Evolutionary conservation across 2,797 vertebrate genomes (phyloP).

Genomic region (Geotrypetes seraphini): DNA sequence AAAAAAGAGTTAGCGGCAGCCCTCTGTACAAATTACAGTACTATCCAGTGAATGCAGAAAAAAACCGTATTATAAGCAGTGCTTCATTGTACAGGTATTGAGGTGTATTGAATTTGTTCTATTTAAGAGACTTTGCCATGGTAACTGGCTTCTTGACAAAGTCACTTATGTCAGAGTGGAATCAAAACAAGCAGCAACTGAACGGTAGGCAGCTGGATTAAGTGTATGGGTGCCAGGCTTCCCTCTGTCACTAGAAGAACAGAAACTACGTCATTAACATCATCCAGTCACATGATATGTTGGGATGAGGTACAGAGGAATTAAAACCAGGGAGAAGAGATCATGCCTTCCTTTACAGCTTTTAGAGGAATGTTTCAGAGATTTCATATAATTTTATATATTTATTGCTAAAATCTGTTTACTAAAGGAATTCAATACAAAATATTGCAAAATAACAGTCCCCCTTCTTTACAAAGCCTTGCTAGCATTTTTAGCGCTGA

Average conservation of each 20-base stretch:
- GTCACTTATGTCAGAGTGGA: constrained; percentile 42
- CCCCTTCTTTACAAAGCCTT: too few species aligned
- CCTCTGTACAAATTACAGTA: constrained; percentile 42
- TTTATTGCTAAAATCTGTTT: too few species aligned
- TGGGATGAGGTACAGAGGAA: accelerated
- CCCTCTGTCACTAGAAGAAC: not conserved
- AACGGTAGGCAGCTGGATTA: constrained; percentile 25
- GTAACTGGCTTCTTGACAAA: constrained; percentile 46
- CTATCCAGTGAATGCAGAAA: constrained; percentile 34
- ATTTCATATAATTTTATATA: too few species aligned
- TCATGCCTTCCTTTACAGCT: not conserved
- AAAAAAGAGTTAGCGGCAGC: constrained; percentile 34
- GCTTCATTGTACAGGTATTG: constrained; percentile 46
- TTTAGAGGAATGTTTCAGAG: too few species aligned
- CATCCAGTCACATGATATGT: accelerated
- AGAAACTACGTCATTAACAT: accelerated
- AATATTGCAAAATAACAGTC: too few species aligned
- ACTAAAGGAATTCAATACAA: too few species aligned
- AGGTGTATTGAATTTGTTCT: constrained; percentile 43
- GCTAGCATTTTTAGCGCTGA: too few species aligned
- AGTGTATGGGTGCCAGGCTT: constrained; percentile 3
- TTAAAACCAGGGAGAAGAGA: not conserved
- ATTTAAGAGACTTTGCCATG: constrained; percentile 50
- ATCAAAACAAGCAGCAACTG: constrained; percentile 31
- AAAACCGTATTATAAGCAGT: constrained; percentile 40